phyloP scores from a whole-genome alignment of 92 coral and sea anemone genomes.

The Zoanthus sansibaricus region DNA sequence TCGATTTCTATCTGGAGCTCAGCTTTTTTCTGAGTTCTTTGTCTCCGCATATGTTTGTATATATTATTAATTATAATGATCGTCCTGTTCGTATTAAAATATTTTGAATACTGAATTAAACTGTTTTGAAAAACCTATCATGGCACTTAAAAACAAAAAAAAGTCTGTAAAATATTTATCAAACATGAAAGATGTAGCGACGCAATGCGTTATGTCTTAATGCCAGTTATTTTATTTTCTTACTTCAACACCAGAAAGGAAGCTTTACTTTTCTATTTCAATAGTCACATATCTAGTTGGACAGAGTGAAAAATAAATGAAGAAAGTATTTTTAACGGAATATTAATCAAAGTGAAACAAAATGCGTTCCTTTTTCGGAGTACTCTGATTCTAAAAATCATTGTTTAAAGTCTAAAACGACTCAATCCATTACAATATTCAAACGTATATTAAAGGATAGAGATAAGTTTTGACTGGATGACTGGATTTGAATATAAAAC shows the following conservation, averaged over 20 bases:
- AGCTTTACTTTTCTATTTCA: background rate
- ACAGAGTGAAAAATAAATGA: background rate
- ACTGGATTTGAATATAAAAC: background rate
- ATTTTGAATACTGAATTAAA: background rate
- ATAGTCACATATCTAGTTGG: background rate
- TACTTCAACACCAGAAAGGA: background rate
- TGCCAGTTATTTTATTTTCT: background rate
- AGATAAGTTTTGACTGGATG: slow-evolving; percentile 5
- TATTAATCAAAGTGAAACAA: background rate
- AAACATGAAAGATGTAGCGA: background rate
- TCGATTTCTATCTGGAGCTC: no score
- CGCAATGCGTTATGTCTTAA: background rate
- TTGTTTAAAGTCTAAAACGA: background rate
- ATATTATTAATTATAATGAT: no score
- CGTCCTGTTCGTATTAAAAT: no score
- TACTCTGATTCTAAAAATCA: background rate
- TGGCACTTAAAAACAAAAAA: background rate
- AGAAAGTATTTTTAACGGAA: background rate
- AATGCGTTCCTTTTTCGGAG: background rate
- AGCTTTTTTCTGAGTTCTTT: no score
- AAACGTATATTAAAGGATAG: background rate
- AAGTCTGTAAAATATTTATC: background rate
- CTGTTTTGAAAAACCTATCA: background rate
- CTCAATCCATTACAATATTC: background rate
- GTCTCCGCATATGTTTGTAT: no score